A percentile compares a stretch with the other conserved stretches of the same genome.
Evolutionary conservation across 2,797 vertebrate species (phyloP).

Genomic region (Chloroceryle amazona): DNA sequence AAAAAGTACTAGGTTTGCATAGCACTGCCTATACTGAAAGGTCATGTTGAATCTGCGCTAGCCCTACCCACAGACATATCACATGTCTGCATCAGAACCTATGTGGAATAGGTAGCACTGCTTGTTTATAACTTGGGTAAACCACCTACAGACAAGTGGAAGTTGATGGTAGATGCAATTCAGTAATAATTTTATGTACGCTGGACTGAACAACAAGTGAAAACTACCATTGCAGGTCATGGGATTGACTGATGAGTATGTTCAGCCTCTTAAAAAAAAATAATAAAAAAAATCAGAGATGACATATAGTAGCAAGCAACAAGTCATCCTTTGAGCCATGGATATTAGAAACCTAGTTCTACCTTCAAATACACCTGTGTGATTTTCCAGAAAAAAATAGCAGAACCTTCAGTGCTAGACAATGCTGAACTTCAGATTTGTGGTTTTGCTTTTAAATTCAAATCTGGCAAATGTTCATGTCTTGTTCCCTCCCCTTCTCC

Average conservation of each 20-base stretch:
- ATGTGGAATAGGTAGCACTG: constrained; percentile 23
- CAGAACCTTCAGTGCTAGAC: not conserved
- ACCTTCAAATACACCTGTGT: not conserved
- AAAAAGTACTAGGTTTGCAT: not conserved
- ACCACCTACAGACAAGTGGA: not conserved
- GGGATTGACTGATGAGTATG: not conserved
- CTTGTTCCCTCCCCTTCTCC: not conserved
- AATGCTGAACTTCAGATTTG: not conserved
- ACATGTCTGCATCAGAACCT: not conserved
- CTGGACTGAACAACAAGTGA: not conserved
- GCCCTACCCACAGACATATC: not conserved
- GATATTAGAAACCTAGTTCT: not conserved
- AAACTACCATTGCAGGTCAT: not conserved
- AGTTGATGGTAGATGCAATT: not conserved
- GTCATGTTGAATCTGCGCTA: not conserved
- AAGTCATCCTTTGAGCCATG: not conserved
- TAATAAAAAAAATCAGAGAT: too few species aligned
- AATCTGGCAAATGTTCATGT: not conserved
- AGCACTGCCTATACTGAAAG: not conserved
- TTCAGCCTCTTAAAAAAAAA: not conserved
- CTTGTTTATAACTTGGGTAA: not conserved
- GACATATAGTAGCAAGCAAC: not conserved
- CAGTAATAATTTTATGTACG: not conserved
- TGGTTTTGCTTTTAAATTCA: not conserved
- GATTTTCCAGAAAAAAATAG: not conserved